phyloP scores from a whole-genome alignment of 1,140 invertebrate species.

The Zaprionus ornatus region DNA sequence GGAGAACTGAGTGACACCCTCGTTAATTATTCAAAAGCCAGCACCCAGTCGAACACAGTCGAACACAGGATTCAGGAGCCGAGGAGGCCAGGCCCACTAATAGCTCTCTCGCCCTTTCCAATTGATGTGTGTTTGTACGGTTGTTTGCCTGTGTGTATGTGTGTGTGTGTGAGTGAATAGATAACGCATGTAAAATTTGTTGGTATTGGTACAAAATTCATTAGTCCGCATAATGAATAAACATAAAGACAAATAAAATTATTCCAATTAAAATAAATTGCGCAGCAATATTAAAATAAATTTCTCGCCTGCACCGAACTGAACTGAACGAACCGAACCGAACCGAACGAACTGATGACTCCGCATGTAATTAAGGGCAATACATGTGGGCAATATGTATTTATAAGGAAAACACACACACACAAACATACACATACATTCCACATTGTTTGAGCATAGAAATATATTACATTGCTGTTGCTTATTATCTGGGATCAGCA shows the following conservation, averaged over 20 bases:
- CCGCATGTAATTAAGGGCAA: constrained; percentile 65
- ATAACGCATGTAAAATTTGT: constrained; percentile 47
- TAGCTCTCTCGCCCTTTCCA: constrained; percentile 22
- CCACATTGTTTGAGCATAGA: constrained; percentile 2
- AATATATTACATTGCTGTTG: constrained; percentile 16
- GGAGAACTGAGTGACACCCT: constrained; percentile 72
- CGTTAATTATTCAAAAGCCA: constrained; percentile 81
- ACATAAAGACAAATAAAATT: constrained; percentile 83
- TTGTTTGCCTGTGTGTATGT: background rate
- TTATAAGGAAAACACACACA: constrained; percentile 23
- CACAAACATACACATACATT: constrained; percentile 8
- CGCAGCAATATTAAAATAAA: constrained; percentile 81
- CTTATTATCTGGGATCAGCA: constrained; percentile 31
- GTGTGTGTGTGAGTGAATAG: constrained; percentile 40
- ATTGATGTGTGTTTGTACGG: constrained; percentile 34
- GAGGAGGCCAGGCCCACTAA: constrained; percentile 36
- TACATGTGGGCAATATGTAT: constrained; percentile 40
- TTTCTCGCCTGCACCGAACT: constrained; percentile 36
- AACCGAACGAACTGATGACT: constrained; percentile 39
- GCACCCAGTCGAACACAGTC: constrained; percentile 57
- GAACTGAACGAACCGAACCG: constrained; percentile 11
- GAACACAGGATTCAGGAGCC: constrained; percentile 54
- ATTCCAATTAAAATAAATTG: constrained; percentile 83
- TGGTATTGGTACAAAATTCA: constrained; percentile 71
- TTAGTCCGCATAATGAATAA: constrained; percentile 81